These are phyloP conservation scores for Lota lota DNA, from an alignment of 2,113 vertebrate genomes.

Conservation along the genomic window DNA sequence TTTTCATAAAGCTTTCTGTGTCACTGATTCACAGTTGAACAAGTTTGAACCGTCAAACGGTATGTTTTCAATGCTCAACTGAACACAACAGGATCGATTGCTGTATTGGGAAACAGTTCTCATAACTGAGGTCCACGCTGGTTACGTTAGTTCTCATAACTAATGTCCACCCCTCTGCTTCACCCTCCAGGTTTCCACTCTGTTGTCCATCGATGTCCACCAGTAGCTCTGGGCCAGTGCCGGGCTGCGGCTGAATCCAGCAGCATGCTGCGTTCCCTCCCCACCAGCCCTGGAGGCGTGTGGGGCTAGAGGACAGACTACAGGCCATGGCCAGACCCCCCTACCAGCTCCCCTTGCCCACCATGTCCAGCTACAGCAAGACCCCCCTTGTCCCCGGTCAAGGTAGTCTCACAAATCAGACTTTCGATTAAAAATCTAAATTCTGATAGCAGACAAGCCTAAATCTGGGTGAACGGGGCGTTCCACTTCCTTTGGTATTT, in stretches of 20 bases:
- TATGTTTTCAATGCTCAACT: too few species aligned
- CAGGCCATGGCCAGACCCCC: constrained; percentile 53
- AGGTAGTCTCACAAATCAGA: constrained; percentile 12
- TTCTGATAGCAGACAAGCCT: too few species aligned
- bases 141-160: neutral
- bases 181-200: constrained; percentile 24
- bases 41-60: too few species aligned
- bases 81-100: too few species aligned
- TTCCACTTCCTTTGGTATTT: too few species aligned
- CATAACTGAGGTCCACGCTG: too few species aligned
- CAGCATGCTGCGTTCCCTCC: constrained; percentile 44
- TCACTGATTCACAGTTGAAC: too few species aligned
- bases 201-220: constrained; percentile 48
- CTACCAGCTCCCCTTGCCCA: constrained; percentile 56
- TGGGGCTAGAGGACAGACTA: constrained; percentile 62
- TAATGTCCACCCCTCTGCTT: neutral
- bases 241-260: constrained; percentile 58
- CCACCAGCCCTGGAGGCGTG: constrained; percentile 43
- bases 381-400: constrained; percentile 61
- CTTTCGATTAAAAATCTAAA: too few species aligned
- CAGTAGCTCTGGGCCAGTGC: constrained; percentile 31
- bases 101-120: too few species aligned
- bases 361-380: constrained; percentile 67
- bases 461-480: too few species aligned
- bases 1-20: too few species aligned